phyloP scores from a whole-genome alignment of 2,888 invertebrate genomes.

The Andrena trimmerana region DNA sequence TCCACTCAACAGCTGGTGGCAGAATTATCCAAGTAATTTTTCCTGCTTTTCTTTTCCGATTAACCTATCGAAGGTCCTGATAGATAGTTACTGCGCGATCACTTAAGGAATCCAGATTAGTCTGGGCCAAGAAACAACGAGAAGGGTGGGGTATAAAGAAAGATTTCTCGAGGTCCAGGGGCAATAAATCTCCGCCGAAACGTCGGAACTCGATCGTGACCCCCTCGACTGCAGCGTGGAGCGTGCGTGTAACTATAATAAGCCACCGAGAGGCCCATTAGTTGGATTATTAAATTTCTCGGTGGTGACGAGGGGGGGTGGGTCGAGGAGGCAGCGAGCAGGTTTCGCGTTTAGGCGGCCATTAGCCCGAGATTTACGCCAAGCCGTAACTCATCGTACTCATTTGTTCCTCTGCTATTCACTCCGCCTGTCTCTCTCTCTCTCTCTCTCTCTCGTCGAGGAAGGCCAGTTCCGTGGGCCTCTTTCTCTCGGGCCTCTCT shows the following conservation, averaged over 20 bases:
- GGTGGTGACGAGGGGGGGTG: constrained; percentile 74
- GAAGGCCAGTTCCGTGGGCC: constrained; percentile 18
- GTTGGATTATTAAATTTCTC: constrained; percentile 85
- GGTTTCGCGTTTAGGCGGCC: constrained; percentile 85
- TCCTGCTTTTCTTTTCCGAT: no score
- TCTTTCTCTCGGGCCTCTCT: constrained; percentile 56
- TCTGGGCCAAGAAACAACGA: background rate
- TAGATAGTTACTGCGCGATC: no score
- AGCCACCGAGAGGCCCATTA: constrained; percentile 83
- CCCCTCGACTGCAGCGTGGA: constrained; percentile 19
- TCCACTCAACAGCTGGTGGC: background rate
- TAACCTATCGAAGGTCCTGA: no score
- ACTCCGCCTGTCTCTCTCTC: constrained; percentile 65
- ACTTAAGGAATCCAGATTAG: no score
- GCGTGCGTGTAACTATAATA: constrained; percentile 77
- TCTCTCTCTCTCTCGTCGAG: background rate
- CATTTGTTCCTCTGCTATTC: constrained; percentile 81
- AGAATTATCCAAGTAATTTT: background rate
- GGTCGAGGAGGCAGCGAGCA: constrained; percentile 73
- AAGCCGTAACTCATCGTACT: constrained; percentile 85
- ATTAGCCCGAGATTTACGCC: constrained; percentile 85
- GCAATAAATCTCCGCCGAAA: constrained; percentile 16
- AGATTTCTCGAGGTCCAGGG: background rate
- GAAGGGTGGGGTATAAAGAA: background rate
- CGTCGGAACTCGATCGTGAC: constrained; percentile 27